These are phyloP conservation scores for Poeciliopsis retropinna DNA, from an alignment of 2,113 vertebrate genomes.

Conservation along the genomic window DNA sequence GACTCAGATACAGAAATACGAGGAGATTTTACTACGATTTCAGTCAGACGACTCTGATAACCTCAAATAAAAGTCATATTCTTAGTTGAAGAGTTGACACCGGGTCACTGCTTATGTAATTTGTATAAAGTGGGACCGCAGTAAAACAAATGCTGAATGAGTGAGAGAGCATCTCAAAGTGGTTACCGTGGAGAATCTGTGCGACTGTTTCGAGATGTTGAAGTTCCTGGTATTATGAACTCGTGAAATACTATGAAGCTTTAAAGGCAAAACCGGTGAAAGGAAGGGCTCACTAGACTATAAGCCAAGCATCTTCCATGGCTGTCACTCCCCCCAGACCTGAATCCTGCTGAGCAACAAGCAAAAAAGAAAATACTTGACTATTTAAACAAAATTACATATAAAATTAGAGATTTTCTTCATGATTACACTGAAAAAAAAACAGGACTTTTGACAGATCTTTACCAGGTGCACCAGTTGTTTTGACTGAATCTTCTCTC, in stretches of 20 bases:
- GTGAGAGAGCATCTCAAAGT: neutral
- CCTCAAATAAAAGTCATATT: neutral
- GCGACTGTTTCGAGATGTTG: neutral
- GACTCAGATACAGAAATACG: neutral
- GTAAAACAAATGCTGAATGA: neutral
- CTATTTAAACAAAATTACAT: too few relatives aligned
- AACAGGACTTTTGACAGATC: too few relatives aligned
- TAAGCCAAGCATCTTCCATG: neutral
- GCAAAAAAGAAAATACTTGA: neutral
- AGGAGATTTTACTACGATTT: neutral
- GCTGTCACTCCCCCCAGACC: neutral
- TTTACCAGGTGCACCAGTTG: neutral
- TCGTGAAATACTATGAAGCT: neutral
- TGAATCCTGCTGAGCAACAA: neutral
- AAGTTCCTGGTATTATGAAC: neutral
- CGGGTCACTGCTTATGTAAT: neutral
- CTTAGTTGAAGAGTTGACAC: neutral
- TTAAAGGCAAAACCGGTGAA: neutral
- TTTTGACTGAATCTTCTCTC: slow-evolving; percentile 7
- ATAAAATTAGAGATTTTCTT: too few relatives aligned
- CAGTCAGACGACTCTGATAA: neutral
- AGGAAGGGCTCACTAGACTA: neutral
- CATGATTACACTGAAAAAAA: too few relatives aligned
- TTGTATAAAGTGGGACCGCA: neutral
- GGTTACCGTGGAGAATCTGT: neutral